A percentile compares a stretch with the other conserved stretches of the same genome.
Evolutionary conservation across 2,888 invertebrate species (phyloP).

Genomic region (Mechanitis mazaeus): DNA sequence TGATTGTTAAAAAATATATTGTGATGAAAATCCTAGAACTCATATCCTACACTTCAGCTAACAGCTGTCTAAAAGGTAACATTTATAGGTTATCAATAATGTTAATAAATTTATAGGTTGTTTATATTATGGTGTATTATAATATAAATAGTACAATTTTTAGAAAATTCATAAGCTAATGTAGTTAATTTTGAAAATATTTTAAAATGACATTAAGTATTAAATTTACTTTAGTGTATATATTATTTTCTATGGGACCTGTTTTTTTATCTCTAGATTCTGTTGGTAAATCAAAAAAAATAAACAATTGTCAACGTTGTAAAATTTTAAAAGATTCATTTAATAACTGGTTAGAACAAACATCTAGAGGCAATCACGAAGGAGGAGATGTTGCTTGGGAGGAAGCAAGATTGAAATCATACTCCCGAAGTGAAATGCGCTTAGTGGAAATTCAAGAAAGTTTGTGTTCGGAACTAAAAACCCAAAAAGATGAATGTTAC

Average conservation of each 20-base stretch:
- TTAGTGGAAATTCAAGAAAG: constrained; percentile 94
- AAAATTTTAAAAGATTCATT: constrained; percentile 84
- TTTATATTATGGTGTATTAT: too few species aligned
- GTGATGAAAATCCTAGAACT: too few species aligned
- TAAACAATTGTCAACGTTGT: constrained; percentile 81
- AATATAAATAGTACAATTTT: too few species aligned
- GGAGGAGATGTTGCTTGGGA: constrained; percentile 97
- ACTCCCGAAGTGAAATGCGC: constrained; percentile 91
- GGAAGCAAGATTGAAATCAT: constrained; percentile 88
- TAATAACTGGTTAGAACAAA: constrained; percentile 85
- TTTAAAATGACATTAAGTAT: constrained; percentile 6
- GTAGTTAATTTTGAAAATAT: not conserved
- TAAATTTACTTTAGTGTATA: constrained; percentile 7
- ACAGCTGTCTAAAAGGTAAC: too few species aligned
- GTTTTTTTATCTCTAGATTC: constrained; percentile 20
- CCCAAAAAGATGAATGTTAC: constrained; percentile 88
- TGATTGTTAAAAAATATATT: too few species aligned
- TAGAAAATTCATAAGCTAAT: not conserved
- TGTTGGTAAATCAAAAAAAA: constrained; percentile 27
- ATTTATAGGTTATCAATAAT: too few species aligned
- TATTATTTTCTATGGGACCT: constrained; percentile 5
- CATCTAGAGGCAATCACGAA: constrained; percentile 90
- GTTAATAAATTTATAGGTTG: too few species aligned
- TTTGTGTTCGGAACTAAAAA: constrained; percentile 83
- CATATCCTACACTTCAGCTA: too few species aligned